A percentile compares a stretch with the other conserved stretches of the same genome.
phyloP scores from a whole-genome alignment of 1,140 invertebrate species.

The Bombus soroeensis region DNA sequence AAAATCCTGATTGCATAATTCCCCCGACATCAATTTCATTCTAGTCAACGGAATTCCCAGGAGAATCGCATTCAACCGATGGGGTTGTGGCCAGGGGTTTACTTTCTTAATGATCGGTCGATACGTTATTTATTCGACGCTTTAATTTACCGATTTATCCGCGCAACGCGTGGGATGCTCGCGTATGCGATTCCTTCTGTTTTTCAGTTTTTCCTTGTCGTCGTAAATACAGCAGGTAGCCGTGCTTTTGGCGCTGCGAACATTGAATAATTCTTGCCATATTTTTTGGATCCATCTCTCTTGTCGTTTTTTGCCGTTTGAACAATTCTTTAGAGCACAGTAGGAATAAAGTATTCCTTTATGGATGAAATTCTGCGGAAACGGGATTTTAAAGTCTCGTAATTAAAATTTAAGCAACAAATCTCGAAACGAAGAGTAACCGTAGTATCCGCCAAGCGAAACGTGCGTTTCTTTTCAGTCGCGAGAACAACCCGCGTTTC shows the following conservation, averaged over 20 bases:
- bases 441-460: too few relatives aligned
- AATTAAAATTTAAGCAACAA: neutral
- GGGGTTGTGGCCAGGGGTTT: neutral
- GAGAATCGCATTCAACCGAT: neutral
- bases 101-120: neutral
- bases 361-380: neutral
- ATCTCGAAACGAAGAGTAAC: neutral
- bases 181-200: too few relatives aligned
- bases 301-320: neutral
- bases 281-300: neutral
- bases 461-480: neutral
- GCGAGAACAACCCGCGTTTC: neutral
- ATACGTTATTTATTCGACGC: slow-evolving; percentile 8
- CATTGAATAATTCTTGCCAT: neutral
- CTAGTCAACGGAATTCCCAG: neutral
- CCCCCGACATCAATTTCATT: slow-evolving; percentile 16
- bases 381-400: neutral
- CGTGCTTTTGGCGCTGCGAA: neutral
- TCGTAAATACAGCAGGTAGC: neutral
- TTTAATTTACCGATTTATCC: neutral
- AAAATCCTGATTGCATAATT: slow-evolving; percentile 48
- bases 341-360: neutral
- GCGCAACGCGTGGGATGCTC: neutral
- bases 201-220: neutral
- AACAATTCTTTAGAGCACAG: neutral